A percentile compares a stretch with the other conserved stretches of the same genome.
phyloP scores from a whole-genome alignment of 2,888 invertebrate genomes.

The Heteromyza rotundicornis region DNA sequence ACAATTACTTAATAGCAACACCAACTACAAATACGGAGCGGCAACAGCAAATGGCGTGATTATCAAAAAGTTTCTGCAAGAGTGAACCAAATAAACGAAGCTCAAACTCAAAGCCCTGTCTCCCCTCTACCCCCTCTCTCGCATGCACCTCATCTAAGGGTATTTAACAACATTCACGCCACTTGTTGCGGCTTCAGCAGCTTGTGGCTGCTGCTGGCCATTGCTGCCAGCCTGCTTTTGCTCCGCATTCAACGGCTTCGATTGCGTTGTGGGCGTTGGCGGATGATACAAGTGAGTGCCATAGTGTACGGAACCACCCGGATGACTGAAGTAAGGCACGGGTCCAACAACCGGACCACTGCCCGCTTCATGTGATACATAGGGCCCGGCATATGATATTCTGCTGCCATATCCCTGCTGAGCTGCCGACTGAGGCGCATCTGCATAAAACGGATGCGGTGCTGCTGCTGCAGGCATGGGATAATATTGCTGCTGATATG shows the following conservation, averaged over 20 bases:
- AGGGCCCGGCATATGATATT: conserved; percentile 26
- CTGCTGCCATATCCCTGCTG: conserved; percentile 30
- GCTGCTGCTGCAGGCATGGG: conserved; percentile 9
- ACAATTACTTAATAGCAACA: background rate
- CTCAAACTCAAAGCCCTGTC: too few relatives aligned
- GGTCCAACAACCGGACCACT: background rate
- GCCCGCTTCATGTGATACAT: conserved; percentile 14
- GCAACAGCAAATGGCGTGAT: background rate
- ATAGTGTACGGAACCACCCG: conserved; percentile 53
- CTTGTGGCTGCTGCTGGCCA: background rate
- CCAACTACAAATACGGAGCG: background rate
- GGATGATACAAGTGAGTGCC: conserved; percentile 56
- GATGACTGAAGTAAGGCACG: conserved; percentile 49
- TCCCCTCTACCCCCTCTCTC: background rate
- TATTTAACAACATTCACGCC: conserved; percentile 47
- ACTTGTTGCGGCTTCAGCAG: background rate
- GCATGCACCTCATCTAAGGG: conserved; percentile 39
- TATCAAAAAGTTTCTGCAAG: background rate
- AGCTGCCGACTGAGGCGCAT: conserved; percentile 1
- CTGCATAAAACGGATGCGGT: background rate
- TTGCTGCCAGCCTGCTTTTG: conserved; percentile 4
- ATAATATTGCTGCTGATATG: conserved; percentile 5
- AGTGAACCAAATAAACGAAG: background rate
- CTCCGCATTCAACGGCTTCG: conserved; percentile 13
- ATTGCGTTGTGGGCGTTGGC: conserved; percentile 27